Evolutionary conservation across 2,113 vertebrate species (phyloP).

Genomic region (Chloroceryle aenea): DNA sequence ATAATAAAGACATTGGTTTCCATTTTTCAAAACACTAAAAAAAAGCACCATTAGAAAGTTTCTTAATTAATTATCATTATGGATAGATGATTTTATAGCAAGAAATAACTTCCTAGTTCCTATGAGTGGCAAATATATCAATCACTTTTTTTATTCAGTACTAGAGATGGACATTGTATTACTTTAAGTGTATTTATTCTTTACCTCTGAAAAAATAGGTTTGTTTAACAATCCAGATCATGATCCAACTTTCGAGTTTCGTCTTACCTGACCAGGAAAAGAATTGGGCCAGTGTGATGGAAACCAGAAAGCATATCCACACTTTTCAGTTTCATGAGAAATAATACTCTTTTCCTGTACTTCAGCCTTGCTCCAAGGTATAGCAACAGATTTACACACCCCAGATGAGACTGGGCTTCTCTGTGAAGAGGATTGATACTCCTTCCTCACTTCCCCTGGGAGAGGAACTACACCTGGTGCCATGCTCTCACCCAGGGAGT

Average conservation of each 20-base stretch:
- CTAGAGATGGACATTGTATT: neutral
- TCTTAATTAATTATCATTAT: neutral
- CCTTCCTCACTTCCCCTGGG: neutral
- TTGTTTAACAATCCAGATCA: neutral
- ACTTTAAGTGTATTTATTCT: conserved; percentile 5
- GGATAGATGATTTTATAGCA: neutral
- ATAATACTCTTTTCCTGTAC: neutral
- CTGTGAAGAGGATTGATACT: neutral
- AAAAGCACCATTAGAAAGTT: neutral
- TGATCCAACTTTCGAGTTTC: neutral
- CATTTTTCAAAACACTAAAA: neutral
- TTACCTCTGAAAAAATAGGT: neutral
- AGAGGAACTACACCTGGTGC: neutral
- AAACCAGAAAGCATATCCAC: neutral
- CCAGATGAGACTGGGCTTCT: neutral
- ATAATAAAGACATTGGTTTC: neutral
- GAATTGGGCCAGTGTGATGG: neutral
- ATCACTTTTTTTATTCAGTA: neutral
- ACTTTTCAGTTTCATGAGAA: neutral
- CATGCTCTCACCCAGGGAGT: accelerated
- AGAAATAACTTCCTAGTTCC: neutral
- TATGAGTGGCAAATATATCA: neutral
- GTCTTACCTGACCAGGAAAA: neutral
- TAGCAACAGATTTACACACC: neutral
- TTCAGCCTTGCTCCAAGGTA: neutral